These are phyloP conservation scores for Reticulitermes speratus DNA, from an alignment of 1,140 invertebrate species.

Conservation along the genomic window DNA sequence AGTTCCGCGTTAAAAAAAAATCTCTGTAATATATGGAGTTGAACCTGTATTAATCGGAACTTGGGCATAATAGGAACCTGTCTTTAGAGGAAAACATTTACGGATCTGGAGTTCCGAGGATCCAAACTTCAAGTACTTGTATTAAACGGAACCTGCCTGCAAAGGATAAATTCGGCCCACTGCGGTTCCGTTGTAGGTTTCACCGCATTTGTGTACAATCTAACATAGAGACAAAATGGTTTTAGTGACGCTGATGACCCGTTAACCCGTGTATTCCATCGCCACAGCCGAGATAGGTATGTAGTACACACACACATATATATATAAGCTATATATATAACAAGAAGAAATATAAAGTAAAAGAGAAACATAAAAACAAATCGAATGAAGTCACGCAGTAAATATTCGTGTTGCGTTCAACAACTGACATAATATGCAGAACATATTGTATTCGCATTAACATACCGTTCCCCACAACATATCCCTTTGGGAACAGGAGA, in stretches of 20 bases:
- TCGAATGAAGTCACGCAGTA: not conserved
- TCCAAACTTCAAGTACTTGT: too few species aligned
- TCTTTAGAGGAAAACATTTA: too few species aligned
- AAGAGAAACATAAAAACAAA: not conserved
- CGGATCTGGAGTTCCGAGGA: too few species aligned
- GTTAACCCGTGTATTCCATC: not conserved
- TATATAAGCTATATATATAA: too few species aligned
- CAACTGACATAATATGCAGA: not conserved
- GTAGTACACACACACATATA: too few species aligned
- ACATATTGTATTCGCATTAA: constrained; percentile 12
- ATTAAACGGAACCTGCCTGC: too few species aligned
- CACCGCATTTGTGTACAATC: not conserved
- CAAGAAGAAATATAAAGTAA: not conserved
- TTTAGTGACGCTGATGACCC: not conserved
- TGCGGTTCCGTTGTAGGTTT: too few species aligned
- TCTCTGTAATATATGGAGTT: too few species aligned
- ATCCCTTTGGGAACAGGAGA: not conserved
- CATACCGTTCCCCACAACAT: not conserved
- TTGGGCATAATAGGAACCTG: too few species aligned
- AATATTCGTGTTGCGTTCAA: not conserved
- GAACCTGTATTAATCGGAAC: too few species aligned
- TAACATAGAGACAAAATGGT: not conserved
- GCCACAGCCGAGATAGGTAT: not conserved
- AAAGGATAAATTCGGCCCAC: too few species aligned
- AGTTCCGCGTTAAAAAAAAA: too few species aligned